Evolutionary conservation across 2,113 vertebrate species (phyloP), one percentile per base, ranked within the genome.

Genomic region (Microcebus griseorufus): DNA sequence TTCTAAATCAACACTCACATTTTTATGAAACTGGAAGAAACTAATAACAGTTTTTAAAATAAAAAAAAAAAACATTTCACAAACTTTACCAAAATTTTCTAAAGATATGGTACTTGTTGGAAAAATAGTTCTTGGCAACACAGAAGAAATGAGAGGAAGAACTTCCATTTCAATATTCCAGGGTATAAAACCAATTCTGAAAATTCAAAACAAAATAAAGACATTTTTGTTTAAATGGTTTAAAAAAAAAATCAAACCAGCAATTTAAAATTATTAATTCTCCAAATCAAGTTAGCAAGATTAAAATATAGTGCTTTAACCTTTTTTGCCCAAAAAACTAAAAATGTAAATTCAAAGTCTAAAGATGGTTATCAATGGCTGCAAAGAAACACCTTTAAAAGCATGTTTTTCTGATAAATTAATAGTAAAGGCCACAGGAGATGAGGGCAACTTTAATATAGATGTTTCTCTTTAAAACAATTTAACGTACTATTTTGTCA

Each of bases 61-160:
- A 98, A 96, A 98, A 98, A 98, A 98, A n/a, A n/a, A 98, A 9
- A 55, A 7, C 53, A 82, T 67, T 96, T 93, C 23, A 92, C 91
- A 98, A 98, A 98, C 94, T 99, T 99, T 99, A 99, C 99, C 99
- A 98, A 99, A 99, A 98, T 99, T 98, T 97, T 99, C 99, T 88
- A 99, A 98, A 94, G 98, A 98, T 69, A 98, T 97, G 78, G 97
- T 97, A 95, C 79, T 98, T 96, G 98, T 97, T 96, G 98, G 98
- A 98, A 99, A 98, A 97, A 98, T 93, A 93, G 98, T 97, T 96
- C 98, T 98, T 97, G 99, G 96, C 81, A 98, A 94, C 69, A 97
- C 17, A 93, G 98, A 72, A 83, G 98, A 97, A 96, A 97, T 72
- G 70, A 98, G 93, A 98, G 98, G 98, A 97, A 98, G 98, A 20